These are phyloP conservation scores for Isichthys henryi DNA, from an alignment of 2,113 vertebrate genomes.

Conservation along the genomic window DNA sequence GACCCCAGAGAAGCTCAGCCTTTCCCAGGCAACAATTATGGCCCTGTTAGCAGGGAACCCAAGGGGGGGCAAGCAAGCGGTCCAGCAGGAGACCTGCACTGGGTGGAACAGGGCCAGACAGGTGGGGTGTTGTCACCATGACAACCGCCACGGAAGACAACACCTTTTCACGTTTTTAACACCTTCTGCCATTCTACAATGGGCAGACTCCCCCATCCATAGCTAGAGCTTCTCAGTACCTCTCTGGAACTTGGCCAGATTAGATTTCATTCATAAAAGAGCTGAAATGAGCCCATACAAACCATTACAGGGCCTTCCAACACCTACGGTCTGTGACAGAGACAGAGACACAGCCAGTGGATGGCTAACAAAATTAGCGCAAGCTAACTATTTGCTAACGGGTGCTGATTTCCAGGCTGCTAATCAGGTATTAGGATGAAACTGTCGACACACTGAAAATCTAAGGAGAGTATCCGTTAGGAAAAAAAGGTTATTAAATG, in stretches of 20 bases:
- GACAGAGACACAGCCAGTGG: not conserved
- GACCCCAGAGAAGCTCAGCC: conserved; percentile 50
- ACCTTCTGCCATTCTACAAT: not conserved
- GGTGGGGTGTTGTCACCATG: not conserved
- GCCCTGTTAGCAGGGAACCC: conserved; percentile 45
- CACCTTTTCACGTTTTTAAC: not conserved
- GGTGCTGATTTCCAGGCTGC: not conserved
- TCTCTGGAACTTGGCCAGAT: not conserved
- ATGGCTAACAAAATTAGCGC: not conserved
- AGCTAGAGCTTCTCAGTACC: not conserved
- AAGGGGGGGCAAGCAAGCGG: conserved; percentile 10
- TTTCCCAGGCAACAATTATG: conserved; percentile 62
- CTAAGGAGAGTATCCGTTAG: not conserved
- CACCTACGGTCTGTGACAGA: not conserved
- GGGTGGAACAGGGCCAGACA: not conserved
- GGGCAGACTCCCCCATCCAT: not conserved
- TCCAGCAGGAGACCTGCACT: not conserved
- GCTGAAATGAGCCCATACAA: not conserved
- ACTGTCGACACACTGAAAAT: not conserved
- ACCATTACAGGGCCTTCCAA: not conserved
- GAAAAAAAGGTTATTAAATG: not conserved
- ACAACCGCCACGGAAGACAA: not conserved
- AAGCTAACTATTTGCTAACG: not conserved
- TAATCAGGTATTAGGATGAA: not conserved
- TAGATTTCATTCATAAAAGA: not conserved